Evolutionary conservation across 1,140 invertebrate genomes (phyloP), one percentile per base, ranked within the genome.

Genomic region (Drosophila lacteicornis): DNA sequence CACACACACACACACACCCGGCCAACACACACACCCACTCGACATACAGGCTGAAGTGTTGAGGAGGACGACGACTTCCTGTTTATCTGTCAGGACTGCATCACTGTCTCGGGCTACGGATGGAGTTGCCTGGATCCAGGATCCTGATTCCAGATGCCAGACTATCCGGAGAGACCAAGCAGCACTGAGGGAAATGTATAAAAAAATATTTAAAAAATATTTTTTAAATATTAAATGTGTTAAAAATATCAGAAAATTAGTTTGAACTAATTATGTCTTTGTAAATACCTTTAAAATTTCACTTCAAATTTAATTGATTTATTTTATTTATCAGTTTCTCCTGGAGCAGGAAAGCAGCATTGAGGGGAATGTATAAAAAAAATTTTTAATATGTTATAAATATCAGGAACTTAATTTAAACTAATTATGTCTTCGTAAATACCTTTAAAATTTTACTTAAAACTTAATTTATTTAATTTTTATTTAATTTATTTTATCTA

Each of bases 11-110:
- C 17, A 17, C 7, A 1, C 30, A 8, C 8, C 30, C 7, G 30
- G 30, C 30, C 30, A 13, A 2, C 38, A 38, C 59, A 51, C 19
- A 49, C 55, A 79, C 67, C 75, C 83, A 76, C 83, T 86, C 83
- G 80, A 88, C 76, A 86, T 33, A 88, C 55, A 88, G 80, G 65
- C 87, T 84, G 61, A 88, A 87, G 84, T 87, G 84, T 84, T 88
- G 80, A 77, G 76, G 65, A 78, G 74, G 55, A 82, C 63, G 83
- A 88, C 82, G 84, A 87, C 84, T 87, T 87, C 84, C 84, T 87
- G 84, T 88, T 87, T 87, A 87, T 87, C 84, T 84, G 84, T 87
- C 84, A 88, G 79, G 84, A 83, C 82, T 80, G 66, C 76, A 71
- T 71, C 75, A 73, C 76, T 79, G 67, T 70, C 59, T 79, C 67